Conservation (phyloP, 1,140 invertebrate species). For the Goniozus legneri region DNA sequence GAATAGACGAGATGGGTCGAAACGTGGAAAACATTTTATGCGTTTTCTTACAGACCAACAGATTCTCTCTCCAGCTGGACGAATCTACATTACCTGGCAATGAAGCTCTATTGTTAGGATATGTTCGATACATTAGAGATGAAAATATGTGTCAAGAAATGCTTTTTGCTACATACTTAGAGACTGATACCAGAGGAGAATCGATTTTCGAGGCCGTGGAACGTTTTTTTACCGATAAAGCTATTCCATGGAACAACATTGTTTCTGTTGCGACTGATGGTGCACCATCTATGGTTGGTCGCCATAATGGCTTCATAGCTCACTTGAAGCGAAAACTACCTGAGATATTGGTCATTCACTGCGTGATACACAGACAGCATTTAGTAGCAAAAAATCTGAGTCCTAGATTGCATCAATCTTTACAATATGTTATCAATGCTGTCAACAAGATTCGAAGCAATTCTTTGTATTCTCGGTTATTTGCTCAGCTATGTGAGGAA, state of each 20-base stretch:
- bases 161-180: slow-evolving; percentile 40
- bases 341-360: slow-evolving; percentile 25
- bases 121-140: slow-evolving; percentile 42
- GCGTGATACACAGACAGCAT: slow-evolving; percentile 16
- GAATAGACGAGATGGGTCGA: slow-evolving; percentile 44
- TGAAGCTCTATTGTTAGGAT: slow-evolving; percentile 46
- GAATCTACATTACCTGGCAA: slow-evolving; percentile 46
- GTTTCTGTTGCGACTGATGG: slow-evolving; percentile 29
- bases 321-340: too few species aligned
- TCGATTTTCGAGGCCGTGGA: slow-evolving; percentile 39
- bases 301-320: too few species aligned
- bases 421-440: slow-evolving; percentile 23
- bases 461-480: slow-evolving; percentile 35
- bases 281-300: too few species aligned
- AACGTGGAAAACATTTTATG: slow-evolving; percentile 41
- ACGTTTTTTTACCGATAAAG: slow-evolving; percentile 32
- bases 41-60: slow-evolving; percentile 32
- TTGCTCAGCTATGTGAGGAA: slow-evolving; percentile 43
- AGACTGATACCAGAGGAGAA: slow-evolving; percentile 42
- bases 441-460: slow-evolving; percentile 34
- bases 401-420: slow-evolving; percentile 21
- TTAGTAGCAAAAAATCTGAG: slow-evolving; percentile 23
- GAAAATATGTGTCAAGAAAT: slow-evolving; percentile 43
- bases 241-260: slow-evolving; percentile 15
- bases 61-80: slow-evolving; percentile 41